Evolutionary conservation across 2,797 vertebrate genomes (phyloP), one percentile per base, ranked within the genome.

Genomic region (Acrossocheilus wenchowensis): DNA sequence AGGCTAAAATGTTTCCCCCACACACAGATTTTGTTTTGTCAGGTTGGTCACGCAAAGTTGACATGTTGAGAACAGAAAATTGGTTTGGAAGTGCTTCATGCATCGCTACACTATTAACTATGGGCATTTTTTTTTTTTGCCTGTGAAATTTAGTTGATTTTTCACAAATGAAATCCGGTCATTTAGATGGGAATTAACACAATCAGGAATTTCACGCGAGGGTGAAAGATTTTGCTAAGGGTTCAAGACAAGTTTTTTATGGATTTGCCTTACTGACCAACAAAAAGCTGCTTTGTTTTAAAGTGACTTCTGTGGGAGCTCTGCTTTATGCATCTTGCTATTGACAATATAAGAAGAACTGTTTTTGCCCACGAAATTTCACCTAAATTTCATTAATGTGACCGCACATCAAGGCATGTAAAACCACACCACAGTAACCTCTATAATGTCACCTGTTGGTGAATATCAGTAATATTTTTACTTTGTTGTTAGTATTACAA

Each of bases 381-480:
- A 9, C 77, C 8, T 7, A 1, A 23, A 54, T 78, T 62, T 30
- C 0, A 0, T 36, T 79, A 79, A 62, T 62, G 54, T 79, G 39
- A 79, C 54, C 0, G 39, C 92, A 81, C 41, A 10, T 66, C 39
- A 57, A 73, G 41, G 6, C 54, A 26, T 15, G 23, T 11, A 4
- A 79, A 50, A 72, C 50, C 14, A 60, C 5, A 21, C 5, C 23
- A 41, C 41, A 48, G 21, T 66, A 62, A 50, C 15, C 21, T 92
- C 88, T 91, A 88, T 93, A 91, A 89, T 90, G 71, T 85, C 72
- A 79, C 84, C 81, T 90, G 87, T 91, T 90, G 89, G 85, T 43
- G 86, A 88, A 91, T 92, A 90, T 92, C 92, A 39, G 26, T 85
- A 15, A 73, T 88, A 78, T 52, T 78, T 66, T 85, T 92, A 90